Base-by-base conservation (phyloP, 2,888 invertebrate genomes). In the Agriopis leucophaearia region DNA sequence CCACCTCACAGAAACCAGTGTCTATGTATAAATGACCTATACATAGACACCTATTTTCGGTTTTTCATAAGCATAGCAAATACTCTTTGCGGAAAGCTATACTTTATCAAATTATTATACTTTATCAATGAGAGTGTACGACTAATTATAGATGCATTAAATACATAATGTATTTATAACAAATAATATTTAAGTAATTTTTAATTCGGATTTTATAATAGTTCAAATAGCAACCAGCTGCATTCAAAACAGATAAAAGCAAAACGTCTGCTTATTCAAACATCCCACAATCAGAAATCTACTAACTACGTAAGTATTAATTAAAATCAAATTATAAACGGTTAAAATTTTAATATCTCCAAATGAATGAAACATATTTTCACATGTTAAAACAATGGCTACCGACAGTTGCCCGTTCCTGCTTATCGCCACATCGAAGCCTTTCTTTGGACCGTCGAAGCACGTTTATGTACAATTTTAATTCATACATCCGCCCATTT, bases 361-460 rank as follows among this genome's bases (percentile, higher is more conserved):
- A 81, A 81, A 80, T 82, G 83, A 86, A 88, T 68, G 64, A 55
- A 69, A 60, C 63, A 64, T 85, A 87, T 90, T 89, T 88, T 91
- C 91, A 87, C 91, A 91, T 89, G 84, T 85, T 88, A 87, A 90
- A 89, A 93, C 92, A 93, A 92, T 93, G 87, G 92, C 89, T 87
- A 88, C 88, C 86, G 85, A 84, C 90, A 85, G 90, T 91, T 89
- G 88, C 83, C 82, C 84, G 83, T 81, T 83, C 80, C 77, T 76
- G 78, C 84, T 90, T 90, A 91, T 92, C 91, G 80, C 75, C 70
- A 77, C 88, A 92, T 92, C 91, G 85, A 87, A 89, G 84, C 87
- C 87, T 91, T 90, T 90, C 90, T 87, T 87, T 83, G 81, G 81
- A 83, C 82, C 86, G 81, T 85, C 81, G 78, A 82, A 84, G 80